Evolutionary conservation across 2,888 invertebrate species (phyloP).

Genomic region (Cryptosula pallasiana): DNA sequence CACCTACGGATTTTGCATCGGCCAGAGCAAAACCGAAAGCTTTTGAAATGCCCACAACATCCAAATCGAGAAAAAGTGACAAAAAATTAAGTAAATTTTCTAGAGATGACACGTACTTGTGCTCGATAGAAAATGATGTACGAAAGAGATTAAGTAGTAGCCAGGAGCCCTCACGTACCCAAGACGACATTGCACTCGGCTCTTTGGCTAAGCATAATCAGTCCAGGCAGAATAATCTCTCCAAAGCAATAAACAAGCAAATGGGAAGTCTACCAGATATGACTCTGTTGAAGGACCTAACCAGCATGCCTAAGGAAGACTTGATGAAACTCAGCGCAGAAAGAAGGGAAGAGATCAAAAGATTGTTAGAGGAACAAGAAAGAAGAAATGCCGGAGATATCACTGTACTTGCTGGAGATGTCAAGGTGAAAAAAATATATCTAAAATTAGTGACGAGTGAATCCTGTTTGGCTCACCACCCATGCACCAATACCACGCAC

Average conservation of each 20-base stretch:
- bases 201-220: background rate
- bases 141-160: background rate
- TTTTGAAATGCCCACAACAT: background rate
- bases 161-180: background rate
- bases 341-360: constrained; percentile 14
- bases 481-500: too few species aligned
- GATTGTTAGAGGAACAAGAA: constrained; percentile 19
- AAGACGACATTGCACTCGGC: constrained; percentile 9
- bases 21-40: background rate
- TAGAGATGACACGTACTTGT: constrained; percentile 15
- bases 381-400: constrained; percentile 22
- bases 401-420: constrained; percentile 17
- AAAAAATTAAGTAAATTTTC: background rate
- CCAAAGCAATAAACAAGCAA: constrained; percentile 3
- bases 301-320: constrained; percentile 15
- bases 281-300: constrained; percentile 65
- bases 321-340: constrained; percentile 15
- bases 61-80: background rate
- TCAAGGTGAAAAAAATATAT: constrained; percentile 21
- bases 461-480: too few species aligned
- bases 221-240: constrained; percentile 11
- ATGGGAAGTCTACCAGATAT: constrained; percentile 86
- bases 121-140: constrained; percentile 17
- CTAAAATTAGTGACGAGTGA: too few species aligned
- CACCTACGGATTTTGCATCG: background rate